phyloP scores from a whole-genome alignment of 2,888 invertebrate species.

The Ypsolopha sequella region DNA sequence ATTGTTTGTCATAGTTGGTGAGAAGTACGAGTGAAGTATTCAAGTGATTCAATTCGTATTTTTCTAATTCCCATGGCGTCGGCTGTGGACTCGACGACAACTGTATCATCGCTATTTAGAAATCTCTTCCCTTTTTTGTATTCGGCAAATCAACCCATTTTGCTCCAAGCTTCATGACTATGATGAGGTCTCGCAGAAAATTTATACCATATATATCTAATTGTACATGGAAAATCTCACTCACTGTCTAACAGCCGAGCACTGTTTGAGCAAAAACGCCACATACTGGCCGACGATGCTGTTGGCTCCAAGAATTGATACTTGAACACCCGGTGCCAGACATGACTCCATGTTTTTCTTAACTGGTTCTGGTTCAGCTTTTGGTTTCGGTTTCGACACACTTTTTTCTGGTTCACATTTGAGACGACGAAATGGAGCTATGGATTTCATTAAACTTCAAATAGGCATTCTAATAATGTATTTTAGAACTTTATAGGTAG shows the following conservation, averaged over 20 bases:
- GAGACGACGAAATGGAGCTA: constrained; percentile 2
- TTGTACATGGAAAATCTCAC: constrained; percentile 13
- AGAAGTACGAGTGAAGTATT: too few relatives aligned
- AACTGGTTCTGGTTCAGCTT: constrained; percentile 17
- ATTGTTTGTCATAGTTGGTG: too few relatives aligned
- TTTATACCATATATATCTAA: too few relatives aligned
- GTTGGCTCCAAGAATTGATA: constrained; percentile 64
- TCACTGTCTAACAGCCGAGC: constrained; percentile 58
- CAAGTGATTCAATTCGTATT: too few relatives aligned
- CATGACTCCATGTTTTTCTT: constrained; percentile 23
- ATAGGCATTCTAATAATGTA: neutral
- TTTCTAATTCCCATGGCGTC: too few relatives aligned
- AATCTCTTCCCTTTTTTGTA: too few relatives aligned
- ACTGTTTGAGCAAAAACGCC: constrained; percentile 66
- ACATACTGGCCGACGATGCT: constrained; percentile 59
- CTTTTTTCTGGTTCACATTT: neutral
- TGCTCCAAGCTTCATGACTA: too few relatives aligned
- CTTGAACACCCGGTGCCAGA: constrained; percentile 43
- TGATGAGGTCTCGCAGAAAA: neutral
- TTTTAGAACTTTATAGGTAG: neutral
- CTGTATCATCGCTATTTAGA: too few relatives aligned
- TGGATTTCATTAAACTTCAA: neutral
- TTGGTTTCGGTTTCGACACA: neutral
- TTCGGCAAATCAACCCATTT: too few relatives aligned
- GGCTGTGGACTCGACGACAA: too few relatives aligned